Base-by-base conservation (phyloP, 2,113 vertebrate genomes). In the Onychorhynchus coronatus region DNA sequence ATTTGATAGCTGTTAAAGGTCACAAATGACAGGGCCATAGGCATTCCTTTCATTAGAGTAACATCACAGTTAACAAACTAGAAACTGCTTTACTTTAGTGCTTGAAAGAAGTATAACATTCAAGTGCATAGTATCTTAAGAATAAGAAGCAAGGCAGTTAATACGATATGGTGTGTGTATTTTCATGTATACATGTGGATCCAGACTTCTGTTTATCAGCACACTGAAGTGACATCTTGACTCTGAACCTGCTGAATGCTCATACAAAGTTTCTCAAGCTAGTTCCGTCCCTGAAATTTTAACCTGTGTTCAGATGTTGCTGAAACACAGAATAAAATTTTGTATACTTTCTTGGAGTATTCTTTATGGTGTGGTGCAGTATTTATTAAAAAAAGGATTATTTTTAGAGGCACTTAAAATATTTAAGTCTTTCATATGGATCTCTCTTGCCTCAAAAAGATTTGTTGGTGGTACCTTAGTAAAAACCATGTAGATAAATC, bases 1-100 rank as follows among this genome's bases (percentile, higher is more conserved):
- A 47, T 85, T 42, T 88, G 71, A 37, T 59, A 46, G 55, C 42
- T 77, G 82, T 37, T 90, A 94, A 96, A 96, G 95, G 94, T 96
- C 96, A 93, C 75, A 4, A 53, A 11, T 74, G 89, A 88, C 62
- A 88, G 50, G n/a, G 61, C 72, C 21, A 30, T 1, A 61, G 78
- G 55, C 71, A 27, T 76, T 62, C 27, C 19, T 90, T 79, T 88
- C n/a, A 31, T 76, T 91, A 79, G 53, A 77, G 73, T 49, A 96
- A 79, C 62, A 79, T n/a, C 27, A 24, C 70, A 55, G n/a, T 89
- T 88, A 79, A 77, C 37, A 35, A 79, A 82, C 8, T 68, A 65
- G 49, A 39, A 90, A 55, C 42, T 49, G 10, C 25, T 79, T 88
- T 77, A 65, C n/a, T 94, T 77, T 76, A 68, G 16, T 71, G 30